Evolutionary conservation across 2,113 vertebrate genomes (phyloP).

Genomic region (Charina bottae): DNA sequence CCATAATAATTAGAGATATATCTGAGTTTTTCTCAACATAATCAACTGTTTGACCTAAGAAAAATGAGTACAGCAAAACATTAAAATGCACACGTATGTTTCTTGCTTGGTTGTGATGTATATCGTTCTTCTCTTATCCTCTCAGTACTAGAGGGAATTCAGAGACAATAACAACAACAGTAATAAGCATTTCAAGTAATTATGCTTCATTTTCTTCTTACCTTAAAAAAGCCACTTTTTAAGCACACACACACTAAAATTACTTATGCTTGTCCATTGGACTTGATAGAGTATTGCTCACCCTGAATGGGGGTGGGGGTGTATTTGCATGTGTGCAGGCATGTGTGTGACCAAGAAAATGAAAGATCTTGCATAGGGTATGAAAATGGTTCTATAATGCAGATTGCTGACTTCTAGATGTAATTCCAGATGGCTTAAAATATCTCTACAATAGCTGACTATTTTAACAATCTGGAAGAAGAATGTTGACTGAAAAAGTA

Average conservation of each 20-base stretch:
- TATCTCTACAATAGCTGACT: slow-evolving; percentile 68
- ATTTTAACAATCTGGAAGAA: slow-evolving; percentile 77
- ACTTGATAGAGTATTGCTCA: neutral
- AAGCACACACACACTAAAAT: neutral
- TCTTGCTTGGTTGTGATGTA: slow-evolving; percentile 37
- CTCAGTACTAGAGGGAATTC: neutral
- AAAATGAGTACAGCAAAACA: neutral
- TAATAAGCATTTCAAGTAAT: slow-evolving; percentile 15
- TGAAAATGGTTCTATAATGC: slow-evolving; percentile 38
- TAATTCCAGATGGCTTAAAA: slow-evolving; percentile 76
- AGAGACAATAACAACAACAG: neutral
- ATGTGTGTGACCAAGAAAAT: neutral
- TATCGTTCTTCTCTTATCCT: neutral
- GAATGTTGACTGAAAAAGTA: slow-evolving; percentile 55
- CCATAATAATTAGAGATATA: neutral
- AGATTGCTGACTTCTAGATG: slow-evolving; percentile 73
- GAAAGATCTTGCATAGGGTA: slow-evolving; percentile 39
- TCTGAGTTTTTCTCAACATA: neutral
- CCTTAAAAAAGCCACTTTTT: neutral
- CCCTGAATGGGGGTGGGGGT: neutral
- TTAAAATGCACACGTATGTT: slow-evolving; percentile 18
- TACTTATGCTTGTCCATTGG: neutral
- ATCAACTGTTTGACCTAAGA: neutral
- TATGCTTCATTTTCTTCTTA: slow-evolving; percentile 24
- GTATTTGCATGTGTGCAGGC: neutral